Evolutionary conservation across 2,888 invertebrate genomes (phyloP), one percentile per base, ranked within the genome.

Genomic region (Cremastobaeus sp.): DNA sequence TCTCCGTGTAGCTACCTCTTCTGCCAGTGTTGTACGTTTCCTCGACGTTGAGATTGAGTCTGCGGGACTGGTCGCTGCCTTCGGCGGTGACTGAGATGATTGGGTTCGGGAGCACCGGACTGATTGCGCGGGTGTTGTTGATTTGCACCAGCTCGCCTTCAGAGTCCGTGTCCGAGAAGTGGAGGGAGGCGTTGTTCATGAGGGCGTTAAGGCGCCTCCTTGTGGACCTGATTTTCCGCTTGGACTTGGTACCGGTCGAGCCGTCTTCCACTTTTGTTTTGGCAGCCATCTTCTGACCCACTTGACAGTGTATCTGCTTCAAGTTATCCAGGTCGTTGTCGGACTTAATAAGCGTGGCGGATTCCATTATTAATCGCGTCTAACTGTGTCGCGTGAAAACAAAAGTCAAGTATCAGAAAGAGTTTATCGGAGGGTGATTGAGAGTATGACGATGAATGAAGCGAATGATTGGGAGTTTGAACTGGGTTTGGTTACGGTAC

Each of bases 121-220:
- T 66, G 0, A 47, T 9, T 0, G 41, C n/a, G 2, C 52, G 28
- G 0, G 39, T 20, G 17, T 1, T 12, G 11, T 37, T 50, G 28
- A 78, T 83, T 43, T 79, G 73, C 0, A 81, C 76, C 6, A 88
- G 75, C 35, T 88, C 87, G 9, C 87, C 87, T 66, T 88, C 87
- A 3, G 87, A 87, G 64, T 88, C 87, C 0, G 86, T 86, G 32
- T 88, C 87, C 28, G 87, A 87, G 55, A 88, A 88, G 12, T 87
- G 86, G 0, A 88, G 59, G 5, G 87, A 88, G 0, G 84, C 62
- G 39, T 87, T 88, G 71, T 81, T 87, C 76, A 86, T 84, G 80
- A 85, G 80, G 0, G 87, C 86, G 43, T 86, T 85, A 14, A 88
- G 68, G 0, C 85, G 82, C 20, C 84, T 80, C 2, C 87, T 79